Evolutionary conservation across 64 coral and sea anemone genomes (phyloP).

Genomic region (Stylophora pistillata): DNA sequence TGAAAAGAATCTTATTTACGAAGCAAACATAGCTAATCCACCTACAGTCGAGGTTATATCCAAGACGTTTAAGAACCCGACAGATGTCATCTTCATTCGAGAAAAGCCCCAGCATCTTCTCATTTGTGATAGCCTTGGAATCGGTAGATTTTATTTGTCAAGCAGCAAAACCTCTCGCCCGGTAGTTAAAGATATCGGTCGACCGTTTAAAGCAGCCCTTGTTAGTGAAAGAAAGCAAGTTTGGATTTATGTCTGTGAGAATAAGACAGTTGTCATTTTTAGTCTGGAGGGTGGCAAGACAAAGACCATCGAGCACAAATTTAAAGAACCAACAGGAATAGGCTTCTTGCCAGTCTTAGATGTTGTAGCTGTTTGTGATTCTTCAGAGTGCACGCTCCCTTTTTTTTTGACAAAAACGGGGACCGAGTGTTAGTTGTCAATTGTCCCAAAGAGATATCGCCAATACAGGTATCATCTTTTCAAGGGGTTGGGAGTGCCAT

Average conservation of each 20-base stretch:
- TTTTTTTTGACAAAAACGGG: too few species aligned
- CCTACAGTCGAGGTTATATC: too few species aligned
- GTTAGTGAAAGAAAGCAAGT: too few species aligned
- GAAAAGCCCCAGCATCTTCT: constrained; percentile 55
- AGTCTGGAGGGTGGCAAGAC: constrained; percentile 3
- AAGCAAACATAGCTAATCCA: too few species aligned
- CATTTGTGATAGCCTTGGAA: constrained; percentile 40
- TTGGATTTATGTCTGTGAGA: too few species aligned
- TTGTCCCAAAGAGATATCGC: too few species aligned
- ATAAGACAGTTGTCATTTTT: constrained; percentile 42
- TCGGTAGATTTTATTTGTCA: constrained; percentile 53
- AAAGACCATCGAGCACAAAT: constrained; percentile 6
- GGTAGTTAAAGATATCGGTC: constrained; percentile 11
- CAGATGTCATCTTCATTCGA: constrained; percentile 52
- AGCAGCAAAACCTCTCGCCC: constrained; percentile 41
- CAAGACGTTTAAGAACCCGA: constrained; percentile 36
- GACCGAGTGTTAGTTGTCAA: too few species aligned
- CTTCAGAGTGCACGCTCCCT: too few species aligned
- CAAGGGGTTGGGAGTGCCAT: too few species aligned
- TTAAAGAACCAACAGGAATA: constrained; percentile 48
- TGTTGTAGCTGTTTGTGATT: constrained; percentile 58
- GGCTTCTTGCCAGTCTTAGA: constrained; percentile 41
- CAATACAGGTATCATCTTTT: too few species aligned
- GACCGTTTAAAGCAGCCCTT: too few species aligned
- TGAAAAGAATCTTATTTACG: too few species aligned